These are phyloP conservation scores for Agapostemon virescens DNA, from an alignment of 2,888 invertebrate genomes.

Conservation along the genomic window DNA sequence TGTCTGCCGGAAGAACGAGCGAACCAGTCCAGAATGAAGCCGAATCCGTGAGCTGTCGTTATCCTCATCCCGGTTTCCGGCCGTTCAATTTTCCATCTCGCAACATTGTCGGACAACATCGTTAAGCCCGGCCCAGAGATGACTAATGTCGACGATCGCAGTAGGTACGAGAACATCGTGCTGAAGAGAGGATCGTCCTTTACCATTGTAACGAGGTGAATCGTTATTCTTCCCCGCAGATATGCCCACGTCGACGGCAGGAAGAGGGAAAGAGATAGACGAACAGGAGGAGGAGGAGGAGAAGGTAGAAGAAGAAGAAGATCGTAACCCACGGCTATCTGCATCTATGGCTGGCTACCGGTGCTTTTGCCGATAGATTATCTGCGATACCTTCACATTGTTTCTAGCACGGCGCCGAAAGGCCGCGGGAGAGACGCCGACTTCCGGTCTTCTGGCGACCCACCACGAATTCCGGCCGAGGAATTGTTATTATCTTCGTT, in stretches of 20 bases:
- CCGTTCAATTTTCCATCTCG: conserved; percentile 15
- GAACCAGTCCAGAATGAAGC: neutral
- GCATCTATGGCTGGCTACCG: conserved; percentile 69
- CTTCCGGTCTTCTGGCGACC: conserved; percentile 63
- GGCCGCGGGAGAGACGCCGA: conserved; percentile 49
- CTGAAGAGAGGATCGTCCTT: conserved; percentile 52
- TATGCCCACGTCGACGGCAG: conserved; percentile 13
- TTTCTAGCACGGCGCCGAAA: conserved; percentile 48
- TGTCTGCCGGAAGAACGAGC: neutral
- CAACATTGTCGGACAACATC: conserved; percentile 50
- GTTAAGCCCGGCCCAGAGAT: conserved; percentile 55
- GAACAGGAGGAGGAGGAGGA: neutral
- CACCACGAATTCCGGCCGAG: conserved; percentile 48
- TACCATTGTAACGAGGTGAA: conserved; percentile 65
- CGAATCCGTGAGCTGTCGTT: neutral
- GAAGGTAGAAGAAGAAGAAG: conserved; percentile 18
- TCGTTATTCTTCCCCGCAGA: conserved; percentile 64
- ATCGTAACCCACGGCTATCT: conserved; percentile 68
- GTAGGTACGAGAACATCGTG: conserved; percentile 53
- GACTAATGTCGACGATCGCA: conserved; percentile 62
- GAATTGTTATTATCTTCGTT: conserved; percentile 67
- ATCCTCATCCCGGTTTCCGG: neutral
- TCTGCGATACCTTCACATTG: conserved; percentile 46
- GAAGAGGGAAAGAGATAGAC: neutral
- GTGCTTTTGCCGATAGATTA: conserved; percentile 53